phyloP scores from a whole-genome alignment of 2,113 vertebrate genomes.

The Anas platyrhynchos region DNA sequence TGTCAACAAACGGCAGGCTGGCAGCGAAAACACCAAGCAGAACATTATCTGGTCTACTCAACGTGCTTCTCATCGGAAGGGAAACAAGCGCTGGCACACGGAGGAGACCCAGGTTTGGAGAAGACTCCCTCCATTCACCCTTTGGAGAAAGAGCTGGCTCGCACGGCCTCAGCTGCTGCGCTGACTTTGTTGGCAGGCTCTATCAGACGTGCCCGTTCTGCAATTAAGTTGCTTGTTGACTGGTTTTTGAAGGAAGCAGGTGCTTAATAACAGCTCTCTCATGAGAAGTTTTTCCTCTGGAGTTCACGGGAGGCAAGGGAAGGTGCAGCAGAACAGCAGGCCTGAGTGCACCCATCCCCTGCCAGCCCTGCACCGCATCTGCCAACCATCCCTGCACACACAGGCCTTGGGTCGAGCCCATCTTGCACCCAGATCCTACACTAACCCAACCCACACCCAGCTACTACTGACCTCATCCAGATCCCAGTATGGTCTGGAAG shows the following conservation, averaged over 20 bases:
- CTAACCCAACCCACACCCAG: not conserved
- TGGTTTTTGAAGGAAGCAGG: not conserved
- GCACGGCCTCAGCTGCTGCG: not conserved
- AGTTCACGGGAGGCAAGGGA: not conserved
- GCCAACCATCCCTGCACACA: not conserved
- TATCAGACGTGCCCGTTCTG: not conserved
- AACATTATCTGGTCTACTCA: not conserved
- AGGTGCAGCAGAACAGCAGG: not conserved
- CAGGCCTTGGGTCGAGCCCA: not conserved
- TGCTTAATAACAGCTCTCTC: not conserved
- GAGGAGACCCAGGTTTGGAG: not conserved
- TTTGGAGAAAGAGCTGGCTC: not conserved
- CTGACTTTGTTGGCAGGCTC: not conserved
- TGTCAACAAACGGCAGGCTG: constrained; percentile 55
- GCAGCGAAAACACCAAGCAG: not conserved
- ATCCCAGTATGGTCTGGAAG: not conserved
- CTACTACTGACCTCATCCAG: not conserved
- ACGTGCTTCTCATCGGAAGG: not conserved
- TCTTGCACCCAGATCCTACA: fast-evolving
- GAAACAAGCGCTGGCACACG: not conserved
- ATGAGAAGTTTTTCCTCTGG: not conserved
- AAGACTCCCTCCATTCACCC: not conserved
- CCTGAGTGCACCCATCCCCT: not conserved
- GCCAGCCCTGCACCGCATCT: no score
- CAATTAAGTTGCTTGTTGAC: not conserved